Evolutionary conservation across 2,888 invertebrate species (phyloP), one percentile per base, ranked within the genome.

Genomic region (Entomobrya proxima): DNA sequence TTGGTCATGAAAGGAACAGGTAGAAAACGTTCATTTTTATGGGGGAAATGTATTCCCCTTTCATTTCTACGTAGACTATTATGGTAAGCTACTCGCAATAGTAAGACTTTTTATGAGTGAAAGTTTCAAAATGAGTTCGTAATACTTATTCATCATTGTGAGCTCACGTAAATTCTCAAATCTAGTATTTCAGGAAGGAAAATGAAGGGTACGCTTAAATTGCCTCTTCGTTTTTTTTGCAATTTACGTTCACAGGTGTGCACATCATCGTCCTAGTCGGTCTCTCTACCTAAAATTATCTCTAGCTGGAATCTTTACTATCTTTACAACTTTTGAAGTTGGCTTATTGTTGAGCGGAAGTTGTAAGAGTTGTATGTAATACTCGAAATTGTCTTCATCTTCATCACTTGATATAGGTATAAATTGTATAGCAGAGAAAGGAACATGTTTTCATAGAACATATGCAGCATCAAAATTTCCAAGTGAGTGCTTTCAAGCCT

Each of bases 201-300:
- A 21, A 9, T 47, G 13, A 47, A 4, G 5, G 35, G 21, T 35
- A 35, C 64, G 18, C 37, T 64, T 64, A 64, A 64, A 64, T 64
- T 64, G 64, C 64, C 7, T 32, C 64, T 64, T 37, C 35, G n/a
- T 13, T 30, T 58, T n/a, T n/a, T 32, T 35, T 15, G 35, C 64
- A 64, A 64, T 64, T 64, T 64, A 64, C 64, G 15, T 64, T 35
- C 35, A 64, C 64, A 64, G 64, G 35, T 64, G 35, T 18, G n/a
- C 58, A 18, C 32, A 64, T 64, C 64, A 35, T 64, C 35, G n/a
- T 18, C 18, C n/a, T 4, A 11, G 15, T 61, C 61, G 32, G 2
- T 61, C 15, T 32, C 6, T 35, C n/a, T n/a, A n/a, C n/a, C n/a
- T n/a, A n/a, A 7, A 24, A 21, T 64, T 35, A 4, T 32, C 11